Percentiles rank a stretch among this genome's conserved stretches.
These are phyloP conservation scores for Pollimyrus isidori DNA, from an alignment of 2,113 vertebrate genomes.

Conservation along the genomic window DNA sequence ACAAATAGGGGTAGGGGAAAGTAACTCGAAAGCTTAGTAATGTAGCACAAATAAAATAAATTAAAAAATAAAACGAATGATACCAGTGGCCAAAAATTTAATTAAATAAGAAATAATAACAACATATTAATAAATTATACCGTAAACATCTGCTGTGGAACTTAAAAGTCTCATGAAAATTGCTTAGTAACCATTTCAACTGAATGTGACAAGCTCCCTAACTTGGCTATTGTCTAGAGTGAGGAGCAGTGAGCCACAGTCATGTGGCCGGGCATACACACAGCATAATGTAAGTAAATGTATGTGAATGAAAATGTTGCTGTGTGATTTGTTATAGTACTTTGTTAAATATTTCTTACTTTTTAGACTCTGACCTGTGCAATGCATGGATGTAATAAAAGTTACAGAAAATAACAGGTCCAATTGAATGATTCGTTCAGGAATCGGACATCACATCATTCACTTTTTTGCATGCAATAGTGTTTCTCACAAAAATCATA, in stretches of 20 bases:
- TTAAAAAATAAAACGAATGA: not conserved
- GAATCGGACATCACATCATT: not conserved
- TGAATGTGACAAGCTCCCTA: not conserved
- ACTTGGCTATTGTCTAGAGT: not conserved
- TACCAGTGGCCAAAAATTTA: not conserved
- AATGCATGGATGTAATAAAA: not conserved
- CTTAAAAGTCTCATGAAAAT: not conserved
- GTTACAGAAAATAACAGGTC: not conserved
- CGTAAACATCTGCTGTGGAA: not conserved
- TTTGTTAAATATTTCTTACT: too few relatives aligned
- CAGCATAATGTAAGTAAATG: too few relatives aligned
- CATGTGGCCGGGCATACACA: too few relatives aligned
- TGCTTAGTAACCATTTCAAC: not conserved
- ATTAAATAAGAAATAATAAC: not conserved
- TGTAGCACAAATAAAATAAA: not conserved
- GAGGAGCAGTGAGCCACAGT: not conserved
- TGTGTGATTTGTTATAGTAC: too few relatives aligned
- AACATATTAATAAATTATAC: not conserved
- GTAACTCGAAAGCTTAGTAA: not conserved
- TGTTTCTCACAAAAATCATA: not conserved
- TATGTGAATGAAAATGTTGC: too few relatives aligned
- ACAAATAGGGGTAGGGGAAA: not conserved
- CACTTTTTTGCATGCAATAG: not conserved
- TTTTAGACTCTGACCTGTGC: not conserved
- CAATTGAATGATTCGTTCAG: not conserved